These are phyloP conservation scores for Agriopis marginaria DNA, from an alignment of 2,888 invertebrate species.

Conservation along the genomic window DNA sequence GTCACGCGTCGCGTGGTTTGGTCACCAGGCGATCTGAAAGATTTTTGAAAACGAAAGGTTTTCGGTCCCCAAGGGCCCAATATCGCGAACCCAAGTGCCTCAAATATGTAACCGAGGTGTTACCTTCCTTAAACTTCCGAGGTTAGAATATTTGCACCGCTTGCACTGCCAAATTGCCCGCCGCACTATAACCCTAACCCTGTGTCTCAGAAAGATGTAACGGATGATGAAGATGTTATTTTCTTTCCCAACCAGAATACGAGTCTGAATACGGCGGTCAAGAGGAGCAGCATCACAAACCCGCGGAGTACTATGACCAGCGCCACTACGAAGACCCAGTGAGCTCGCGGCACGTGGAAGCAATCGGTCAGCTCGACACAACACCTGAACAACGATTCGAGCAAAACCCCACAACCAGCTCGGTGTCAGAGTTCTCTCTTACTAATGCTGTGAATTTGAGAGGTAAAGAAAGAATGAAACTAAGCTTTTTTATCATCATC, in stretches of 20 bases:
- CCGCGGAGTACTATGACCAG: slow-evolving; percentile 68
- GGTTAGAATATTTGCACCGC: no score
- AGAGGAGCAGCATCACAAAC: slow-evolving; percentile 50
- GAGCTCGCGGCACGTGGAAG: slow-evolving; percentile 62
- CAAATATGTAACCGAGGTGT: no score
- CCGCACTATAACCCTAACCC: no score
- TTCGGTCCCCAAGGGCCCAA: no score
- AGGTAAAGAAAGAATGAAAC: slow-evolving; percentile 58
- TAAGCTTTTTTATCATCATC: no score
- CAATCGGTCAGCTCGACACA: slow-evolving; percentile 58
- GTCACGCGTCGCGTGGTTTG: no score
- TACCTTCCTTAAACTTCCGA: no score
- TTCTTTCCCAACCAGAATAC: slow-evolving; percentile 59
- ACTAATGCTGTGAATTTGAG: slow-evolving; percentile 79
- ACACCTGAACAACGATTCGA: slow-evolving; percentile 59
- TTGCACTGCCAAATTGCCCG: no score
- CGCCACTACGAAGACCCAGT: slow-evolving; percentile 65
- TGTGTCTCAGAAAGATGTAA: background rate
- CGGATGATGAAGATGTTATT: no score
- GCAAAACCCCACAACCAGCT: slow-evolving; percentile 62
- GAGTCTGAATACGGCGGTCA: slow-evolving; percentile 63
- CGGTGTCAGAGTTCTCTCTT: slow-evolving; percentile 74
- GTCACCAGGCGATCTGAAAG: no score
- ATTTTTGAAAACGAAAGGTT: no score
- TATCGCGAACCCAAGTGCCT: no score